Conservation (phyloP, 2,113 vertebrate genomes). For the Clupea harengus region DNA sequence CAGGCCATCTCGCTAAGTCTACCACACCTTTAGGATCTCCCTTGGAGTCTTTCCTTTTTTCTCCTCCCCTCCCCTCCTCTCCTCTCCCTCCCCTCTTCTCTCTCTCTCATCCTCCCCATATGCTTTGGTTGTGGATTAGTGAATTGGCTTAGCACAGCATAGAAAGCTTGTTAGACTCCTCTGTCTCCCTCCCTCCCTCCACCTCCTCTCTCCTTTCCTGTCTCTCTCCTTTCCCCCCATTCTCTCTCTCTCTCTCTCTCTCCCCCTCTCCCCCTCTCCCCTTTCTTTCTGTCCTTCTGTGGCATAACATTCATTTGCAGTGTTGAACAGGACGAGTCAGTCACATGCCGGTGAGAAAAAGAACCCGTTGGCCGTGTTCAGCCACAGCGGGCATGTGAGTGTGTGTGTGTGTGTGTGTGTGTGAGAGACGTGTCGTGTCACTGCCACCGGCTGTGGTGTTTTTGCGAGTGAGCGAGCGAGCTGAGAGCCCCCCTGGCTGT, state of each 20-base stretch:
- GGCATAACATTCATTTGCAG: constrained; percentile 19
- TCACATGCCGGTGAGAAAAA: constrained; percentile 28
- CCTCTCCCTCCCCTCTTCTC: constrained; percentile 41
- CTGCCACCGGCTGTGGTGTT: constrained; percentile 5
- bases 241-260: constrained; percentile 8
- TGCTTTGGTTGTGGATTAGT: constrained; percentile 69
- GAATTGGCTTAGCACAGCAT: constrained; percentile 63
- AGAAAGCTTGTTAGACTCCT: constrained; percentile 65
- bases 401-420: constrained; percentile 9
- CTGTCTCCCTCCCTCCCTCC: constrained; percentile 19
- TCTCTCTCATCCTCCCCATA: constrained; percentile 63
- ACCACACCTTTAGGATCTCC: constrained; percentile 55
- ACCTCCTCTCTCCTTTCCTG: not conserved
- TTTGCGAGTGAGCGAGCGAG: constrained; percentile 19
- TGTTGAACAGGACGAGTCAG: constrained; percentile 28
- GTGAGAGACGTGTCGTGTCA: constrained; percentile 18
- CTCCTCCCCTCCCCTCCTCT: not conserved
- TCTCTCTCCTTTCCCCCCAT: not conserved
- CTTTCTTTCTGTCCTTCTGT: not conserved
- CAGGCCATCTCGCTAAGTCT: constrained; percentile 58
- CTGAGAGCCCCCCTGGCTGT: constrained; percentile 15
- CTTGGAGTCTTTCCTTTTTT: constrained; percentile 41
- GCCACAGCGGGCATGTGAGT: not conserved
- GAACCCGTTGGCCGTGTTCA: not conserved
- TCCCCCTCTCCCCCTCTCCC: not conserved